phyloP scores from a whole-genome alignment of 2,888 invertebrate genomes.

The Tholera decimalis region DNA sequence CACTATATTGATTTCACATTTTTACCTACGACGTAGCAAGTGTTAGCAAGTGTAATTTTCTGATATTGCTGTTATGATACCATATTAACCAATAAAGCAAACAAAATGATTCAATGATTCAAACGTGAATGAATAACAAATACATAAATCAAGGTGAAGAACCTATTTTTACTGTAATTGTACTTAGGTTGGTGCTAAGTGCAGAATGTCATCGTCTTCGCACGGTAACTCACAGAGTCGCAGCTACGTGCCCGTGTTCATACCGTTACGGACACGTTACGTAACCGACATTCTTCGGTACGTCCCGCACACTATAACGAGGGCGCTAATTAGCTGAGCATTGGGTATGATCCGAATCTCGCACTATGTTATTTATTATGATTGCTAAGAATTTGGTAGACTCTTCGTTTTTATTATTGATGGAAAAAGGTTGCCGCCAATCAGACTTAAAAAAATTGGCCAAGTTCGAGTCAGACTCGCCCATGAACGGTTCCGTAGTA shows the following conservation, averaged over 20 bases:
- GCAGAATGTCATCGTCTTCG: slow-evolving; percentile 55
- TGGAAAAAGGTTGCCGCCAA: not conserved
- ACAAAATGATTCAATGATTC: not conserved
- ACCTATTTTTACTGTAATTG: not conserved
- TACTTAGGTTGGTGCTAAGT: slow-evolving; percentile 2
- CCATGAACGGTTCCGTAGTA: too few relatives aligned
- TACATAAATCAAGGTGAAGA: not conserved
- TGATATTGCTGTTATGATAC: too few relatives aligned
- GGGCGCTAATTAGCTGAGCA: slow-evolving; percentile 54
- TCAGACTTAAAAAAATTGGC: not conserved
- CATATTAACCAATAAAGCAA: too few relatives aligned
- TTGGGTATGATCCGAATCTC: slow-evolving; percentile 53
- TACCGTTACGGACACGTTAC: slow-evolving; percentile 57
- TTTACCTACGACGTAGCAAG: too few relatives aligned
- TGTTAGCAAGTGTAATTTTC: too few relatives aligned
- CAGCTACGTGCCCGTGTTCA: slow-evolving; percentile 36
- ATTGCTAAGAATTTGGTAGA: slow-evolving; percentile 43
- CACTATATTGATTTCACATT: too few relatives aligned
- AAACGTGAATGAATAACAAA: not conserved
- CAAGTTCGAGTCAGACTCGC: too few relatives aligned
- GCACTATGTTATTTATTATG: slow-evolving; percentile 43
- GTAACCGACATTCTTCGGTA: slow-evolving; percentile 60
- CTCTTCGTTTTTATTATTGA: slow-evolving; percentile 18
- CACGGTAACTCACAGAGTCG: slow-evolving; percentile 47
- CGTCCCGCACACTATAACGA: slow-evolving; percentile 59